These are phyloP conservation scores for Gordius sp. DNA, from an alignment of 2,888 invertebrate genomes.

Conservation along the genomic window DNA sequence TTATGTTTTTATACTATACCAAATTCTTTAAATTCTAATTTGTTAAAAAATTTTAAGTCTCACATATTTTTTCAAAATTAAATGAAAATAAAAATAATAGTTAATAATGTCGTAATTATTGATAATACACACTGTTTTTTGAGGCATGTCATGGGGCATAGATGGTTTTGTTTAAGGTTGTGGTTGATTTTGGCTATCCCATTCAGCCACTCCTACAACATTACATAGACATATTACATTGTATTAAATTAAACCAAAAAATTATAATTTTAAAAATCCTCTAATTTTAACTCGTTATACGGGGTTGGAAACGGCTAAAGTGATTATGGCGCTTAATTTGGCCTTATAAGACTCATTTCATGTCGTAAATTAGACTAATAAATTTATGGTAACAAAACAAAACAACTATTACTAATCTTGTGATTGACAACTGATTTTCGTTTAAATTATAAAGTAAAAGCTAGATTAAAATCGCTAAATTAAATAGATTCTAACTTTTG, in stretches of 20 bases:
- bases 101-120: slow-evolving; percentile 4
- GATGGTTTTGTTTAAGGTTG: slow-evolving; percentile 62
- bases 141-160: slow-evolving; percentile 70
- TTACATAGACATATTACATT: not conserved
- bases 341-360: too few species aligned
- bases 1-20: too few species aligned
- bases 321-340: too few species aligned
- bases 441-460: too few species aligned
- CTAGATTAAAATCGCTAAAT: not conserved
- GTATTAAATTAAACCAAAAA: not conserved
- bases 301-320: too few species aligned
- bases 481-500: slow-evolving; percentile 74
- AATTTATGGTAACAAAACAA: too few species aligned
- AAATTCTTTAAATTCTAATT: not conserved
- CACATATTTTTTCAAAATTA: not conserved
- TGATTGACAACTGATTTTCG: too few species aligned
- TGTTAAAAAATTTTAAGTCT: not conserved
- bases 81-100: not conserved
- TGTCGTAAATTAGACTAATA: too few species aligned
- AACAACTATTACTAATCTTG: too few species aligned
- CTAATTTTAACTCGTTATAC: too few species aligned
- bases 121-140: slow-evolving; percentile 75
- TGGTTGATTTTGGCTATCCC: slow-evolving; percentile 63
- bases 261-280: not conserved
- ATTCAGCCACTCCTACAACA: slow-evolving; percentile 66